A percentile compares a stretch with the other conserved stretches of the same genome.
phyloP scores from a whole-genome alignment of 2,113 vertebrate genomes.

The Ceyx melanurus region DNA sequence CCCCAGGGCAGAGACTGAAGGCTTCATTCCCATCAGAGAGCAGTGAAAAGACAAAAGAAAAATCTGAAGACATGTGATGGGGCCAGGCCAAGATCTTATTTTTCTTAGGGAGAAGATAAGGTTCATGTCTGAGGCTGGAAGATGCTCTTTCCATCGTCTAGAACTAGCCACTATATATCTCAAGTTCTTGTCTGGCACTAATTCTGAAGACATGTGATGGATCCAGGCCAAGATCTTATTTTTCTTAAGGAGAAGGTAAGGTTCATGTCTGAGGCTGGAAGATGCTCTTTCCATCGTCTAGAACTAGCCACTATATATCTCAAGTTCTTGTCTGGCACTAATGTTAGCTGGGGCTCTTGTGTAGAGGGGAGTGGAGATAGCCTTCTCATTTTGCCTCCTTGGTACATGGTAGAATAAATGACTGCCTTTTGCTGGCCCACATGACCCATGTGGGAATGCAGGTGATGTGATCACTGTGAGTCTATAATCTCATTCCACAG shows the following conservation, averaged over 20 bases:
- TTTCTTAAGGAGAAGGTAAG: not conserved
- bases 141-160: not conserved
- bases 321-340: not conserved
- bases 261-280: not conserved
- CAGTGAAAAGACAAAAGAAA: not conserved
- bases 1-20: not conserved
- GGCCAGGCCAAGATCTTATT: not conserved
- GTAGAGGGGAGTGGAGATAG: not conserved
- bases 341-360: not conserved
- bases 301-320: not conserved
- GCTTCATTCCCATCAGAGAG: not conserved
- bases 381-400: not conserved
- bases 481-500: not conserved
- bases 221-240: not conserved
- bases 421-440: not conserved
- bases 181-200: not conserved
- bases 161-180: not conserved
- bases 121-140: not conserved
- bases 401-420: rapidly evolving
- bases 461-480: not conserved
- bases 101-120: not conserved
- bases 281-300: not conserved
- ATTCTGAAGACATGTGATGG: not conserved
- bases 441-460: not conserved
- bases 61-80: not conserved